A percentile compares a stretch with the other conserved stretches of the same genome.
phyloP scores from a whole-genome alignment of 2,888 invertebrate species.

The Netelia melanura region DNA sequence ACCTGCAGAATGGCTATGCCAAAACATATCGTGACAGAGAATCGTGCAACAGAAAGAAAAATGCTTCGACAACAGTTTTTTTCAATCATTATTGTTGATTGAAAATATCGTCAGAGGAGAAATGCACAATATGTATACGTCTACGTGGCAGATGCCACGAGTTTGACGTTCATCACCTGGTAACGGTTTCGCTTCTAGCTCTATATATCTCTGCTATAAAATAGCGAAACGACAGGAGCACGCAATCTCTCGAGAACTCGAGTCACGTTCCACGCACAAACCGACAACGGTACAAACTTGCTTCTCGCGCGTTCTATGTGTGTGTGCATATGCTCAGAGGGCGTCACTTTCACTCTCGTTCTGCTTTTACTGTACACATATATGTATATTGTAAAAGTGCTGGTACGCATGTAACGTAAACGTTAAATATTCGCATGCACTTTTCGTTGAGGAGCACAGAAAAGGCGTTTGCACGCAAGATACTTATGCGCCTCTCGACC shows the following conservation, averaged over 20 bases:
- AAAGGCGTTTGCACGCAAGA: conserved; percentile 26
- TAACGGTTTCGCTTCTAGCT: conserved; percentile 34
- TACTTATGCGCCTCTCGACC: conserved; percentile 29
- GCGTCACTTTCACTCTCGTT: conserved; percentile 46
- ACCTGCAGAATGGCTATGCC: no score
- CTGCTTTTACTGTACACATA: neutral
- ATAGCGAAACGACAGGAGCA: conserved; percentile 45
- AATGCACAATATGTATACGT: no score
- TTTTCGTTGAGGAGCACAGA: conserved; percentile 44
- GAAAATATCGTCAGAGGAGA: no score
- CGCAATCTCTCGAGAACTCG: conserved; percentile 67
- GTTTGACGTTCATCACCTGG: conserved; percentile 58
- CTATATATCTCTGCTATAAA: conserved; percentile 57
- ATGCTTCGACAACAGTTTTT: neutral
- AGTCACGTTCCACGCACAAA: conserved; percentile 70
- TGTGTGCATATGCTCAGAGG: conserved; percentile 11
- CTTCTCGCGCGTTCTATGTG: neutral
- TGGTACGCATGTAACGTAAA: neutral
- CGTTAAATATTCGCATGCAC: conserved; percentile 25
- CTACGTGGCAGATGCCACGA: conserved; percentile 37
- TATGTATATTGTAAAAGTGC: conserved; percentile 1
- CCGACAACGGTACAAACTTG: conserved; percentile 20
- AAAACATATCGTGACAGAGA: neutral
- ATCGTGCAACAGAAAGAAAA: neutral
- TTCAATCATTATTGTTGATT: neutral